A percentile compares a stretch with the other conserved stretches of the same genome.
Conservation (phyloP, 2,797 vertebrate genomes). For the Bradypodion ventrale region DNA sequence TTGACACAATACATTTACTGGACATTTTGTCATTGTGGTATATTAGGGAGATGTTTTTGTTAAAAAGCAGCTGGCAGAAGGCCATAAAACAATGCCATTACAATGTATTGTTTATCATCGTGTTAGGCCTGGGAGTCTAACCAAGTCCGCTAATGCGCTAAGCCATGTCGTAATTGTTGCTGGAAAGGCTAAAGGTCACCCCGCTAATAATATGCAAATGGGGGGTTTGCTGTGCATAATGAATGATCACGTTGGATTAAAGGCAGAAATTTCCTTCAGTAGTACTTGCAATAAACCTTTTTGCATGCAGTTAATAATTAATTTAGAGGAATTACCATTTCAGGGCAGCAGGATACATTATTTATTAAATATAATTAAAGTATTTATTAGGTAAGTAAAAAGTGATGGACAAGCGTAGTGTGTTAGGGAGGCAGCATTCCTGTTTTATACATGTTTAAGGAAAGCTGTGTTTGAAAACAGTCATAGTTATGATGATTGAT, state of each 20-base stretch:
- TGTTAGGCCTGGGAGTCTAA: constrained; percentile 68
- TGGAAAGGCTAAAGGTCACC: constrained; percentile 75
- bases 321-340: constrained; percentile 79
- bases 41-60: constrained; percentile 69
- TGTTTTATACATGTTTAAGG: constrained; percentile 58
- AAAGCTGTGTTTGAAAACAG: constrained; percentile 62
- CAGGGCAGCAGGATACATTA: constrained; percentile 74
- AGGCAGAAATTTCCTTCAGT: constrained; percentile 74
- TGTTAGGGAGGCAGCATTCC: constrained; percentile 43
- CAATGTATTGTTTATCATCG: constrained; percentile 72
- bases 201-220: constrained; percentile 79
- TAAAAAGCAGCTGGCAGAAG: constrained; percentile 74
- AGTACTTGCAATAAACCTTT: constrained; percentile 72
- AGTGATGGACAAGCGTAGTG: constrained; percentile 70
- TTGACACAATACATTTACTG: constrained; percentile 74
- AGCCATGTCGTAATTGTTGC: constrained; percentile 65
- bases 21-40: constrained; percentile 76
- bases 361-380: constrained; percentile 82
- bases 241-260: constrained; percentile 78
- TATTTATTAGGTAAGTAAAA: constrained; percentile 79
- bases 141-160: constrained; percentile 49
- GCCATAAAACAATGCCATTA: constrained; percentile 75
- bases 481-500: constrained; percentile 40
- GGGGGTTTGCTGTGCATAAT: constrained; percentile 73
- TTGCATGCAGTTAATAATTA: constrained; percentile 79